Evolutionary conservation across 1,140 invertebrate genomes (phyloP).

Genomic region (Lethocerus indicus): DNA sequence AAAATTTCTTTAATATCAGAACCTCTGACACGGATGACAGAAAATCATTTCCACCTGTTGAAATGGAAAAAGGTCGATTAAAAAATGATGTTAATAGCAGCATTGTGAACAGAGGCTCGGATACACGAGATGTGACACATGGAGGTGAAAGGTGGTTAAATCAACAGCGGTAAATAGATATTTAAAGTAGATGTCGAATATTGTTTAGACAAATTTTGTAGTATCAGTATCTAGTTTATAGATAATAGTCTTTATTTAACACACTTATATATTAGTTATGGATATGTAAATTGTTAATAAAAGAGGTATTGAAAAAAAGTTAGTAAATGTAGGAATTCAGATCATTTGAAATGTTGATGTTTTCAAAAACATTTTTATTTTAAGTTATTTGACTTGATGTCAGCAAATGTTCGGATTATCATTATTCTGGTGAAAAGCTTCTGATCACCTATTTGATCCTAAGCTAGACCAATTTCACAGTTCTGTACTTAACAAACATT

Average conservation of each 20-base stretch:
- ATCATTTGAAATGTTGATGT: slow-evolving; percentile 4
- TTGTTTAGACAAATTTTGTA: background rate
- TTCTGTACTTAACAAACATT: too few relatives aligned
- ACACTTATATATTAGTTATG: background rate
- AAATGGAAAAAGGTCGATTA: too few relatives aligned
- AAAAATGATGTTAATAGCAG: background rate
- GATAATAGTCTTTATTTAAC: background rate
- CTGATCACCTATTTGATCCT: too few relatives aligned
- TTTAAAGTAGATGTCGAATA: too few relatives aligned
- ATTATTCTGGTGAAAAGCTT: too few relatives aligned
- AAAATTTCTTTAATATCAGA: too few relatives aligned
- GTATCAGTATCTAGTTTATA: background rate
- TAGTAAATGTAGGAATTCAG: background rate
- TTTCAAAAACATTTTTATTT: too few relatives aligned
- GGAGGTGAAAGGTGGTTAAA: slow-evolving; percentile 6
- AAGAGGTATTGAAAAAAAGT: background rate
- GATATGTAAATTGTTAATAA: background rate
- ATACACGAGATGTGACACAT: background rate
- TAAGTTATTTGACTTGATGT: too few relatives aligned
- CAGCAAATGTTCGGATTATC: too few relatives aligned
- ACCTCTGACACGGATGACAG: too few relatives aligned
- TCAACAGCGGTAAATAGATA: slow-evolving; percentile 3
- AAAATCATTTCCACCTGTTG: too few relatives aligned
- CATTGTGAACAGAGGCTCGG: background rate
- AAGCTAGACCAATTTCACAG: too few relatives aligned